Evolutionary conservation across 1,140 invertebrate genomes (phyloP).

Genomic region (Mizuhopecten yessoensis): DNA sequence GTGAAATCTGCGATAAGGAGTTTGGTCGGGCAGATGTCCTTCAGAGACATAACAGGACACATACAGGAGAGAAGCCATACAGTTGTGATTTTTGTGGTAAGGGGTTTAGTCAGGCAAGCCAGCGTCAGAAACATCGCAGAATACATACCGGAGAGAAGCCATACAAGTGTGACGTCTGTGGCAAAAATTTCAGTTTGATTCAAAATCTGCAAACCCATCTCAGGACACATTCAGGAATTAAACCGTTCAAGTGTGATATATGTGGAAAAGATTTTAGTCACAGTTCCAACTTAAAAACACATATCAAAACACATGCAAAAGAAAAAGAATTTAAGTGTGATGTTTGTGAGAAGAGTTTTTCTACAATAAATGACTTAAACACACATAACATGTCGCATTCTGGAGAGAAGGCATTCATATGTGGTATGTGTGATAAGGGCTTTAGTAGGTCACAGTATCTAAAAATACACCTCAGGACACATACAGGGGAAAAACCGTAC

Average conservation of each 20-base stretch:
- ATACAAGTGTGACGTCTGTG: slow-evolving; percentile 87
- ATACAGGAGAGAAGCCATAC: slow-evolving; percentile 73
- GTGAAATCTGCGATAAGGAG: slow-evolving; percentile 49
- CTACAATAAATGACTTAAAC: neutral
- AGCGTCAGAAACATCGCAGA: slow-evolving; percentile 90
- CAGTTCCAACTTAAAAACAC: neutral
- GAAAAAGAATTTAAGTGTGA: neutral
- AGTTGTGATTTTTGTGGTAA: slow-evolving; percentile 91
- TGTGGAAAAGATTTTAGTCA: slow-evolving; percentile 56
- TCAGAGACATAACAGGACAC: slow-evolving; percentile 59
- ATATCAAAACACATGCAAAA: neutral
- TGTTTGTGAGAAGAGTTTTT: neutral
- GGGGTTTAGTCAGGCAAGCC: slow-evolving; percentile 94
- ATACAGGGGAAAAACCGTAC: slow-evolving; percentile 45
- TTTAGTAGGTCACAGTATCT: slow-evolving; percentile 3
- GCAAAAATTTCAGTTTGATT: slow-evolving; percentile 47
- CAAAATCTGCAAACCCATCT: slow-evolving; percentile 86
- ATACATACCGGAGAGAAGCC: slow-evolving; percentile 93
- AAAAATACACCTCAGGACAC: neutral
- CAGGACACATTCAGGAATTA: slow-evolving; percentile 92
- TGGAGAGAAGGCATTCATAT: slow-evolving; percentile 25
- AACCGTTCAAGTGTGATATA: slow-evolving; percentile 89
- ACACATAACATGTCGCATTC: neutral
- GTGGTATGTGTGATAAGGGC: neutral
- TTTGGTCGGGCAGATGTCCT: slow-evolving; percentile 51